phyloP scores from a whole-genome alignment of 2,113 vertebrate species.

The Isichthys henryi region DNA sequence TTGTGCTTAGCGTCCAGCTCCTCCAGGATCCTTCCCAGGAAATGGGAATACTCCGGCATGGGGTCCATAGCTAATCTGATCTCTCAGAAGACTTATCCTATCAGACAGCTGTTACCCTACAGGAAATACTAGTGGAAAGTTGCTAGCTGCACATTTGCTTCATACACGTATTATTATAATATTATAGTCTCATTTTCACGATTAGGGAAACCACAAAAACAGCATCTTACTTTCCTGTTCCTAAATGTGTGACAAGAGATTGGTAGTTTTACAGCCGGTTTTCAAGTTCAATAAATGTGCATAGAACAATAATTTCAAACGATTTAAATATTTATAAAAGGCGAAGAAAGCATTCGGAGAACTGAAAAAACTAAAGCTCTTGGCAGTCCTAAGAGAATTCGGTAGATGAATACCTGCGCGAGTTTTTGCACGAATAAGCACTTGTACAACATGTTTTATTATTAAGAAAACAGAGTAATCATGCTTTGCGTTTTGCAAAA shows the following conservation, averaged over 20 bases:
- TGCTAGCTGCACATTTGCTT: not conserved
- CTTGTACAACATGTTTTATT: not conserved
- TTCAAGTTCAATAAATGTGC: not conserved
- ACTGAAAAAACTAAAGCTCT: not conserved
- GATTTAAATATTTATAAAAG: not conserved
- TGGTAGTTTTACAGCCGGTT: not conserved
- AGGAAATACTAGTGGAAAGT: not conserved
- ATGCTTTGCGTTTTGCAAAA: not conserved
- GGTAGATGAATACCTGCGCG: not conserved
- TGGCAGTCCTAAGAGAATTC: not conserved
- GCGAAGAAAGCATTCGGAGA: not conserved
- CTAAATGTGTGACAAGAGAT: not conserved
- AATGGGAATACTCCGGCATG: conserved; percentile 71
- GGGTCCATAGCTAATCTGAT: conserved; percentile 17
- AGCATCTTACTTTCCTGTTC: not conserved
- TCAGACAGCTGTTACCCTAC: conserved; percentile 14
- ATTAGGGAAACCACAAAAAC: not conserved
- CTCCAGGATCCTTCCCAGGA: conserved; percentile 84
- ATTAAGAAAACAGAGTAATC: not conserved
- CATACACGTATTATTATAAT: not conserved
- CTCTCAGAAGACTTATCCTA: conserved; percentile 4
- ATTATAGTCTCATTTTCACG: not conserved
- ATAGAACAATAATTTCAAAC: not conserved
- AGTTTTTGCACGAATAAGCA: not conserved
- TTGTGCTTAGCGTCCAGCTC: conserved; percentile 81